Evolutionary conservation across 2,797 vertebrate species (phyloP).

Genomic region (Phylloscopus collybita): DNA sequence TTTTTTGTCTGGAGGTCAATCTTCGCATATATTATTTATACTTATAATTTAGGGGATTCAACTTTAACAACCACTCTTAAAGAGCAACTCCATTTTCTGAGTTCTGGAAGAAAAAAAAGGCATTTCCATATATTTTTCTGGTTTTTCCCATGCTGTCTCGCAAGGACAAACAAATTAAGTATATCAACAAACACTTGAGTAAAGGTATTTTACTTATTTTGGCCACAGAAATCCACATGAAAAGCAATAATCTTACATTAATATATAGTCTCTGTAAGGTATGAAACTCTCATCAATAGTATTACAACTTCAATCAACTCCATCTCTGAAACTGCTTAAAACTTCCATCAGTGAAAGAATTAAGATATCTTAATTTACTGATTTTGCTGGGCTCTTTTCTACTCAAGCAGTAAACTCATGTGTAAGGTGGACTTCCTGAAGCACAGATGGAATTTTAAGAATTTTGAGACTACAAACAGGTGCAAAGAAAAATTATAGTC

Average conservation of each 20-base stretch:
- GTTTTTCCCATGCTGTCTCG: not conserved
- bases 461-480: not conserved
- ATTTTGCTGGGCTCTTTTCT: not conserved
- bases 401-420: not conserved
- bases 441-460: not conserved
- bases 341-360: not conserved
- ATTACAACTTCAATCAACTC: not conserved
- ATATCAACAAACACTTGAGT: not conserved
- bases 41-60: conserved; percentile 35
- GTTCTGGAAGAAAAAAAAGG: not conserved
- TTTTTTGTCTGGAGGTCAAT: conserved; percentile 29
- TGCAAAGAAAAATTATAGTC: not conserved
- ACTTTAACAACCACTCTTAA: not conserved
- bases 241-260: not conserved
- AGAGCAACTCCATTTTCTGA: conserved; percentile 4
- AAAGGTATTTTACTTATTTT: not conserved
- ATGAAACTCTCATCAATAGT: not conserved
- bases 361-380: not conserved
- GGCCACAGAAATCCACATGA: not conserved
- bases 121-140: not conserved
- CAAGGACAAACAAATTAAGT: not conserved
- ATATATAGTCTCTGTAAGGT: not conserved
- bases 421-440: not conserved
- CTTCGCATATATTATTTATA: conserved; percentile 16
- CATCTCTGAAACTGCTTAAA: not conserved